Conservation (phyloP, 2,888 invertebrate genomes). For the Chrysolina americana region DNA sequence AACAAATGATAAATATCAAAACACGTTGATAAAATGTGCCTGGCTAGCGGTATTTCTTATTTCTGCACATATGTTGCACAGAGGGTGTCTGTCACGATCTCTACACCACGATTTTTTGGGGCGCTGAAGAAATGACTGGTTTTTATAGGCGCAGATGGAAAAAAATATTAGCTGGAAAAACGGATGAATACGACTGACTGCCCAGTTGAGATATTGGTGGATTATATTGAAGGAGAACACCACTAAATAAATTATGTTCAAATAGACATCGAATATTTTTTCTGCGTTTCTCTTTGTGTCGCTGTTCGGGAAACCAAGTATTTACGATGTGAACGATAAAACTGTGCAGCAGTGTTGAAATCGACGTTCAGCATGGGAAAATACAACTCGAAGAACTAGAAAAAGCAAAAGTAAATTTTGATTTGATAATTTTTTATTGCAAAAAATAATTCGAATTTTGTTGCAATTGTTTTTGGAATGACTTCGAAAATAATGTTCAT, state of each 20-base stretch:
- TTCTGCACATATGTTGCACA: constrained; percentile 40
- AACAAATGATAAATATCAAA: constrained; percentile 55
- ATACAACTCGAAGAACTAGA: no score
- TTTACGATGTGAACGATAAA: background rate
- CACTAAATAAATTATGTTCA: constrained; percentile 18
- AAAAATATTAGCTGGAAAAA: constrained; percentile 5
- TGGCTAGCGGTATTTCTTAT: constrained; percentile 47
- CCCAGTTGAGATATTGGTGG: background rate
- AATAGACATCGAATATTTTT: background rate
- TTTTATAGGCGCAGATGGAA: background rate
- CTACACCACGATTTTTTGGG: constrained; percentile 22
- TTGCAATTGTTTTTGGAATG: no score
- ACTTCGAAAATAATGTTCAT: no score
- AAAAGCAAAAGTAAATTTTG: no score
- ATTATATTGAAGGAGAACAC: background rate
- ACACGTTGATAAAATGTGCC: constrained; percentile 52
- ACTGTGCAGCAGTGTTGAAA: background rate
- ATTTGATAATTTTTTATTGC: no score
- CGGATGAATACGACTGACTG: constrained; percentile 6
- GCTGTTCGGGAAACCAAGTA: background rate
- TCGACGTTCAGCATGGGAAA: no score
- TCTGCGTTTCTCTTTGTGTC: background rate
- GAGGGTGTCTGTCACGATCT: constrained; percentile 42
- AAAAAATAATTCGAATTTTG: no score
- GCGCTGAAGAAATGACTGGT: constrained; percentile 3